phyloP scores from a whole-genome alignment of 2,797 vertebrate species.

The Clangula hyemalis region DNA sequence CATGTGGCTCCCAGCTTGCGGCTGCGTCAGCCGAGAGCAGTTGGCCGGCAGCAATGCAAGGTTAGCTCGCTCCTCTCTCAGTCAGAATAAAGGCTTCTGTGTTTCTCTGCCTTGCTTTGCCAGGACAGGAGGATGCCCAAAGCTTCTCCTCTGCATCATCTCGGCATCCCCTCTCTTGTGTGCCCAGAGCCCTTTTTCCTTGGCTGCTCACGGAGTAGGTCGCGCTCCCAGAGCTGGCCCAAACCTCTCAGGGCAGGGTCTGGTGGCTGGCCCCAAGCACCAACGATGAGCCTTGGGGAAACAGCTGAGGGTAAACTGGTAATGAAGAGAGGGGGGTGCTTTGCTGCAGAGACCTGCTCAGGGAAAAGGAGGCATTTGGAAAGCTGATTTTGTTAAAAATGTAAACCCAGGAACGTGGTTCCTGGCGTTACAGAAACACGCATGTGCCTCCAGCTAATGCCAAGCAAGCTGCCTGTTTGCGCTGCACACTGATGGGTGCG shows the following conservation, averaged over 20 bases:
- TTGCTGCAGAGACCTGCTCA: neutral
- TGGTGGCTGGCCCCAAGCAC: neutral
- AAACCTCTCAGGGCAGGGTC: neutral
- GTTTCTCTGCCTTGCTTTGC: neutral
- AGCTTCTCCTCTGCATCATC: neutral
- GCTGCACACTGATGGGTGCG: neutral
- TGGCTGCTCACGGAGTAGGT: neutral
- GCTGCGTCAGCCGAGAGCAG: neutral
- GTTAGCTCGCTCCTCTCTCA: neutral
- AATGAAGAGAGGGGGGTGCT: neutral
- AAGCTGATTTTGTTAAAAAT: neutral
- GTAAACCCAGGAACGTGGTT: neutral
- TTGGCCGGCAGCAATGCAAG: neutral
- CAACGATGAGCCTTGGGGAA: neutral
- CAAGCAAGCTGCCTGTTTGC: neutral
- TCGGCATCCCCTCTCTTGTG: neutral
- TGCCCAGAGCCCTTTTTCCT: neutral
- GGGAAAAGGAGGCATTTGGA: neutral
- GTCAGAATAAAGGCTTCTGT: neutral
- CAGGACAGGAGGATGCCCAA: neutral
- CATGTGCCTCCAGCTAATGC: neutral
- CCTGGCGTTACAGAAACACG: too few species aligned
- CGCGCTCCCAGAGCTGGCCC: neutral
- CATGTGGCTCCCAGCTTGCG: neutral
- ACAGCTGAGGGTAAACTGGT: neutral